These are phyloP conservation scores for Thecophora atra DNA, from an alignment of 2,888 invertebrate species.

Conservation along the genomic window DNA sequence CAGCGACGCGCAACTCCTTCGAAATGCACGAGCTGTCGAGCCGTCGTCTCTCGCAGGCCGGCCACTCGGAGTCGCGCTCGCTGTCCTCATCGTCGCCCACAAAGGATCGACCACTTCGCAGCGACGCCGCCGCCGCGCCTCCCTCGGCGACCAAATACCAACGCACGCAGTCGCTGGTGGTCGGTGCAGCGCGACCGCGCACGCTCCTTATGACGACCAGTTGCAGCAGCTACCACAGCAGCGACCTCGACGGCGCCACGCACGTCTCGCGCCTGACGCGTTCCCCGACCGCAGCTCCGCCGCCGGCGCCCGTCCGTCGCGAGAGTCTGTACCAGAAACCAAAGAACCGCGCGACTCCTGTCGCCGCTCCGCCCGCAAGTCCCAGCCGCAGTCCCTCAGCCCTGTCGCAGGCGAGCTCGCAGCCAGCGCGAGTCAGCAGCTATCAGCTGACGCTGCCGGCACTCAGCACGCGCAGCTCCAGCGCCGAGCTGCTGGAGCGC, in stretches of 20 bases:
- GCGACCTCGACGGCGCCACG: constrained; percentile 48
- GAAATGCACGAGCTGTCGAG: constrained; percentile 58
- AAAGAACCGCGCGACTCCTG: constrained; percentile 57
- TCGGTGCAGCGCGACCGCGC: constrained; percentile 43
- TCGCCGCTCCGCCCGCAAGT: constrained; percentile 43
- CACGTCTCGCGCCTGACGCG: constrained; percentile 42
- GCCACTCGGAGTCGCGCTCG: constrained; percentile 47
- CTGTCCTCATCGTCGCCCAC: constrained; percentile 44
- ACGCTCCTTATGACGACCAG: constrained; percentile 47
- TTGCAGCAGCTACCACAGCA: constrained; percentile 45
- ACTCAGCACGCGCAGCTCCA: constrained; percentile 57
- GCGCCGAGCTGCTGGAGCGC: constrained; percentile 61
- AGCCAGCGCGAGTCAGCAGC: constrained; percentile 45
- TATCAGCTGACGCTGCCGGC: constrained; percentile 55
- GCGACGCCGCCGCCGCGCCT: constrained; percentile 22
- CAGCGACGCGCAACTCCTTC: constrained; percentile 54
- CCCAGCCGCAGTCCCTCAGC: constrained; percentile 39
- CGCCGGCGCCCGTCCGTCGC: constrained; percentile 57
- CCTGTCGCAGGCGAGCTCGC: constrained; percentile 23
- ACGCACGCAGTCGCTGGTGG: constrained; percentile 54
- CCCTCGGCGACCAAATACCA: constrained; percentile 44
- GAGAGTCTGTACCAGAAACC: constrained; percentile 59
- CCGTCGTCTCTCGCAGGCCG: constrained; percentile 40
- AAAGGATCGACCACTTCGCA: constrained; percentile 47
- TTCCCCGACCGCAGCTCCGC: constrained; percentile 54